phyloP scores from a whole-genome alignment of 2,113 vertebrate genomes.

The Alligator mississippiensis region DNA sequence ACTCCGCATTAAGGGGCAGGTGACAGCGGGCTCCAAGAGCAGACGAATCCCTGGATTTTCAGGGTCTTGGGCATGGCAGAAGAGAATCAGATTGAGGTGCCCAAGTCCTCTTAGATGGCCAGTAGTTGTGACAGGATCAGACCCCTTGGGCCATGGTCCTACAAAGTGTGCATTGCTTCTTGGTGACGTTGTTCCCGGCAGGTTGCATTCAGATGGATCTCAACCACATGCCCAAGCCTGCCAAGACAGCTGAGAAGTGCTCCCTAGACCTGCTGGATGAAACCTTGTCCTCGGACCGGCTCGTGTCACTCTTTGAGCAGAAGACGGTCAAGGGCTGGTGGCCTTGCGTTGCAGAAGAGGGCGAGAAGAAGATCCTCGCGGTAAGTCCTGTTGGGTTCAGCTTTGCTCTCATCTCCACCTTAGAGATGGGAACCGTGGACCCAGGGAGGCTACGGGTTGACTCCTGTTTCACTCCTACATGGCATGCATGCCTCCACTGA shows the following conservation, averaged over 20 bases:
- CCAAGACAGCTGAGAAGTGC: constrained; percentile 91
- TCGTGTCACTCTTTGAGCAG: constrained; percentile 95
- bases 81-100: background rate
- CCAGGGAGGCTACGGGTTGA: background rate
- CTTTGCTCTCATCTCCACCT: background rate
- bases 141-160: fast-evolving
- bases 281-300: constrained; percentile 44
- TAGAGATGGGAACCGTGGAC: background rate
- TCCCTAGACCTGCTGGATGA: constrained; percentile 81
- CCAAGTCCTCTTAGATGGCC: fast-evolving
- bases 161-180: fast-evolving
- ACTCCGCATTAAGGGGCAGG: no score
- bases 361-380: constrained; percentile 82
- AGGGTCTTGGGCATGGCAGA: no score
- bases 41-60: no score
- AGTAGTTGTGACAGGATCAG: no score
- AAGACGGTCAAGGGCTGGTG: constrained; percentile 96
- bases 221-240: constrained; percentile 91
- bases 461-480: no score
- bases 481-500: no score
- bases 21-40: no score
- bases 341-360: constrained; percentile 86
- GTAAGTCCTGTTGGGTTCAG: constrained; percentile 70
- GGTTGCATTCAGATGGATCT: constrained; percentile 94
- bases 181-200: background rate